Evolutionary conservation across 2,113 vertebrate genomes (phyloP).

Genomic region (Gadus macrocephalus): DNA sequence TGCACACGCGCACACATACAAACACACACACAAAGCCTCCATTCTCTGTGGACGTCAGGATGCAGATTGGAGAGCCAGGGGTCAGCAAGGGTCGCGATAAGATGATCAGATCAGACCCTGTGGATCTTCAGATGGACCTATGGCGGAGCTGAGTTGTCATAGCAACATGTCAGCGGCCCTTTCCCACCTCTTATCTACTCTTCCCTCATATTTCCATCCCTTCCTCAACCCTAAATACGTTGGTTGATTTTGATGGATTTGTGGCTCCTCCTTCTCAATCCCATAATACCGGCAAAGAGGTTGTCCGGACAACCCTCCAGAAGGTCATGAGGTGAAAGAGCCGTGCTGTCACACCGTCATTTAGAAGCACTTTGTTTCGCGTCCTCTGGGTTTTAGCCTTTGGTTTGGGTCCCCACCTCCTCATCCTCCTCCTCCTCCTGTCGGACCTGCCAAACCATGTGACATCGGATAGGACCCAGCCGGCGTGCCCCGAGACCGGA

Average conservation of each 20-base stretch:
- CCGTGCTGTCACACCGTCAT: too few species aligned
- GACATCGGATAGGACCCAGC: constrained; percentile 16
- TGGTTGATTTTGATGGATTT: too few species aligned
- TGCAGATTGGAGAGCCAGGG: constrained; percentile 40
- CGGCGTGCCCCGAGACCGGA: constrained; percentile 13
- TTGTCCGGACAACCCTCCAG: too few species aligned
- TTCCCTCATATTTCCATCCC: neutral
- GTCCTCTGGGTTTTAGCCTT: neutral
- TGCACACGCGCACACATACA: constrained; percentile 11
- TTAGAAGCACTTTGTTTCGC: too few species aligned
- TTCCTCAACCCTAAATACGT: too few species aligned
- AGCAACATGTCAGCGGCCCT: constrained; percentile 14
- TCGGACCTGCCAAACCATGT: constrained; percentile 26
- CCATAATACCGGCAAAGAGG: too few species aligned
- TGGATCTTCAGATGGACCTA: constrained; percentile 29
- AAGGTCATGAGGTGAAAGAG: too few species aligned
- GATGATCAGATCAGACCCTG: constrained; percentile 40
- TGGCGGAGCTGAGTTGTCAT: constrained; percentile 26
- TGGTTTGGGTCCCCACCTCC: neutral
- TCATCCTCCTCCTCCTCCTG: neutral
- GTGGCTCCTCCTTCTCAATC: too few species aligned
- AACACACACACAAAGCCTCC: constrained; percentile 43
- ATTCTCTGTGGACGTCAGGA: constrained; percentile 46
- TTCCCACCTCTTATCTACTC: neutral
- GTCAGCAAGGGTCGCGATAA: constrained; percentile 43